A percentile compares a stretch with the other conserved stretches of the same genome.
Evolutionary conservation across 2,888 invertebrate genomes (phyloP).

Genomic region (Ariolimax columbianus): DNA sequence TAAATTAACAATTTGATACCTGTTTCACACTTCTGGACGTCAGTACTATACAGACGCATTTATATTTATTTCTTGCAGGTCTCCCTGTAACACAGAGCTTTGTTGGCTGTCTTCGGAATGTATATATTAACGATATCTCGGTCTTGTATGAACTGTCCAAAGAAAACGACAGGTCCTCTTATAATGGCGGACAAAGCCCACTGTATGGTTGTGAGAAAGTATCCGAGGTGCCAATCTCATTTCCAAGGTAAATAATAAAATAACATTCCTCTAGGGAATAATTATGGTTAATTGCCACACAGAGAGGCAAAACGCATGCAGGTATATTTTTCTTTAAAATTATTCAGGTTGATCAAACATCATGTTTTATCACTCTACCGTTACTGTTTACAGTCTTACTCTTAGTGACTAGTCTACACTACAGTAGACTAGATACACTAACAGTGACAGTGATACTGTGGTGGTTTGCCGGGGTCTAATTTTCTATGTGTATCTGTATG

Average conservation of each 20-base stretch:
- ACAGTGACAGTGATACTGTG: too few relatives aligned
- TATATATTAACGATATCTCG: slow-evolving; percentile 94
- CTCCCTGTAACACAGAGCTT: slow-evolving; percentile 90
- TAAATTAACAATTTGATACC: too few relatives aligned
- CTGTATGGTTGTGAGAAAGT: slow-evolving; percentile 66
- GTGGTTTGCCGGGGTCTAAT: too few relatives aligned
- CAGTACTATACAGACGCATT: not conserved
- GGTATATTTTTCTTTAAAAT: too few relatives aligned
- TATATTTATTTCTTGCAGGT: slow-evolving; percentile 78
- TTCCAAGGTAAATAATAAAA: slow-evolving; percentile 60
- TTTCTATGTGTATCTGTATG: too few relatives aligned
- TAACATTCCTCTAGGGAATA: not conserved
- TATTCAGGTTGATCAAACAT: too few relatives aligned
- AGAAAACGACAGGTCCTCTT: slow-evolving; percentile 53
- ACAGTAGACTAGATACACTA: too few relatives aligned
- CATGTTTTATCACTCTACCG: too few relatives aligned
- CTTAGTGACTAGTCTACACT: too few relatives aligned
- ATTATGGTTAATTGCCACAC: too few relatives aligned
- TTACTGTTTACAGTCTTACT: too few relatives aligned
- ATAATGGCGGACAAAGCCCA: slow-evolving; percentile 63
- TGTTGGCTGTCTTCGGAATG: slow-evolving; percentile 92
- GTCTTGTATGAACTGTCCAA: slow-evolving; percentile 88
- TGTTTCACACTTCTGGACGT: not conserved
- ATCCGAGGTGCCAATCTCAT: slow-evolving; percentile 70
- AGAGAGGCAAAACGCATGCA: too few relatives aligned